phyloP scores from a whole-genome alignment of 2,888 invertebrate genomes.

The Nowickia ferox region DNA sequence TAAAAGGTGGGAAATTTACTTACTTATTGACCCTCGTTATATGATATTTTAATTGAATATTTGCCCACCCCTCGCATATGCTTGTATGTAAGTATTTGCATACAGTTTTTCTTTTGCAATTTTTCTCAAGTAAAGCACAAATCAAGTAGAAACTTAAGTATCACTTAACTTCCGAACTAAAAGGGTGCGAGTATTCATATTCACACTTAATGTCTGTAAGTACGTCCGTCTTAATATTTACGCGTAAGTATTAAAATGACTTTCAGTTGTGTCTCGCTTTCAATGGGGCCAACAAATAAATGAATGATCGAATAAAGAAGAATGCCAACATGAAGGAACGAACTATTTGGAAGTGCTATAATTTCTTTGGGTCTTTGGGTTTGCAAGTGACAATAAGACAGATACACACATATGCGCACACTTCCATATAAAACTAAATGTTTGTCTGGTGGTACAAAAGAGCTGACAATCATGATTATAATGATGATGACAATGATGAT shows the following conservation, averaged over 20 bases:
- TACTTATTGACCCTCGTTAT: not conserved
- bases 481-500: not conserved
- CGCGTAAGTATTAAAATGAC: not conserved
- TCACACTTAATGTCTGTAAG: conserved; percentile 47
- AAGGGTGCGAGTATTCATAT: conserved; percentile 48
- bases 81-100: not conserved
- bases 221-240: not conserved
- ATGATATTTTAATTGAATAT: no score
- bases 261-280: conserved; percentile 15
- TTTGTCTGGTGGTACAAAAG: conserved; percentile 9
- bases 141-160: conserved; percentile 54
- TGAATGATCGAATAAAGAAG: conserved; percentile 36
- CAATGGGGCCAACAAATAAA: conserved; percentile 36
- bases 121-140: conserved; percentile 43
- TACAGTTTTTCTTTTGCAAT: not conserved
- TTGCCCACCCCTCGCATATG: not conserved
- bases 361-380: conserved; percentile 49
- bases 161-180: conserved; percentile 58
- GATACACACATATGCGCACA: conserved; percentile 1
- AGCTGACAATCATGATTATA: conserved; percentile 3
- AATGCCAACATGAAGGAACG: conserved; percentile 9
- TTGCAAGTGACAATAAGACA: conserved; percentile 28
- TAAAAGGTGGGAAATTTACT: not conserved
- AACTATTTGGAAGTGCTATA: conserved; percentile 45
- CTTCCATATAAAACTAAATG: conserved; percentile 5